Percentiles rank a stretch among this genome's conserved stretches.
Conservation (phyloP, 2,888 invertebrate species). For the Drosophila niveifrons region DNA sequence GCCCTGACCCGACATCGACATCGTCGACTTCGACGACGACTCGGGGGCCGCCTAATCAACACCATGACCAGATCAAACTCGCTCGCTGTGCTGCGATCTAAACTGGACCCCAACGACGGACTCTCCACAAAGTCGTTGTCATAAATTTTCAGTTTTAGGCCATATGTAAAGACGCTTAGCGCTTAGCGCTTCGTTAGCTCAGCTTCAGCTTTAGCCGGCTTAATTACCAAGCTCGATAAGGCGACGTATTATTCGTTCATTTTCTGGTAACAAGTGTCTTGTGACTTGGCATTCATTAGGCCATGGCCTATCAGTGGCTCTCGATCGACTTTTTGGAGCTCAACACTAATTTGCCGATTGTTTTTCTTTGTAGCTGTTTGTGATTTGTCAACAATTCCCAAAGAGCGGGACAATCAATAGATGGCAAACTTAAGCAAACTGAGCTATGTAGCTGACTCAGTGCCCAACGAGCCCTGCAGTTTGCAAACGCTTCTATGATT, state of each 20-base stretch:
- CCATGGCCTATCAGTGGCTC: constrained; percentile 34
- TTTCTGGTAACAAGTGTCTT: constrained; percentile 36
- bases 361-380: constrained; percentile 13
- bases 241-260: constrained; percentile 37
- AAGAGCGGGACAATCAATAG: not conserved
- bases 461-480: constrained; percentile 22
- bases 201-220: constrained; percentile 42
- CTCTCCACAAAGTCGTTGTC: constrained; percentile 35
- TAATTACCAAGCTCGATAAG: constrained; percentile 74
- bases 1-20: constrained; percentile 44
- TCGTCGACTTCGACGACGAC: constrained; percentile 6
- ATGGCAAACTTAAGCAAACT: too few species aligned
- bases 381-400: constrained; percentile 18
- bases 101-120: constrained; percentile 32
- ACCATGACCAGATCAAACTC: constrained; percentile 61
- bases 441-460: constrained; percentile 61
- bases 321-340: constrained; percentile 34
- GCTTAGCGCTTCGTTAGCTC: constrained; percentile 42
- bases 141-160: constrained; percentile 79
- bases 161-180: constrained; percentile 57
- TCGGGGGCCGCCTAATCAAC: constrained; percentile 64
- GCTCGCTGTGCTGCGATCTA: constrained; percentile 29
- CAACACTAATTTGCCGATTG: constrained; percentile 66
- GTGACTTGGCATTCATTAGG: constrained; percentile 40
- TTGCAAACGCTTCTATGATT: constrained; percentile 21